Conservation (phyloP, 1,140 invertebrate species). For the Conopomorpha cramerella region DNA sequence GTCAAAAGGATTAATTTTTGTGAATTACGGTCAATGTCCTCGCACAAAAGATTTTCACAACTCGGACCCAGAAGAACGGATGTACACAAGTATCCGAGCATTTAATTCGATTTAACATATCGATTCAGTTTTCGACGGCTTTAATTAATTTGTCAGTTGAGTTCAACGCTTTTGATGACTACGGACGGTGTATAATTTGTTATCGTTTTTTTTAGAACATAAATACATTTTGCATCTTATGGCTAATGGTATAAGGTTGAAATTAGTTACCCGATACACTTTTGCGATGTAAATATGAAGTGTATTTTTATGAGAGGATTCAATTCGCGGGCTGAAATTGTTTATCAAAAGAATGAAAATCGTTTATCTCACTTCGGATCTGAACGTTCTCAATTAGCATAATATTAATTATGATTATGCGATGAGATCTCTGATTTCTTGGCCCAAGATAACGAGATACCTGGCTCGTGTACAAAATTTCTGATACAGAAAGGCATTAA, state of each 20-base stretch:
- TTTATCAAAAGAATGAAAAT: slow-evolving; percentile 12
- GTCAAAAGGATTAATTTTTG: background rate
- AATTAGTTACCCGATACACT: slow-evolving; percentile 1
- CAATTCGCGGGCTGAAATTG: slow-evolving; percentile 13
- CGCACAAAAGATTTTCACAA: slow-evolving; percentile 9
- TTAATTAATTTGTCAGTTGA: slow-evolving; percentile 26
- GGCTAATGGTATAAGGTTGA: slow-evolving; percentile 4
- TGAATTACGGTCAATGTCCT: slow-evolving; percentile 6
- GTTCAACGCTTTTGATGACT: slow-evolving; percentile 4
- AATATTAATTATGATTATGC: slow-evolving; percentile 19
- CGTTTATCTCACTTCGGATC: slow-evolving; percentile 17
- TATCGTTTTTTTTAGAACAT: background rate
- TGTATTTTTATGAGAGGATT: slow-evolving; percentile 18
- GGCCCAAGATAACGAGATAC: no score
- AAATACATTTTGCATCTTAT: slow-evolving; percentile 5
- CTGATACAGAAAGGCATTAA: no score
- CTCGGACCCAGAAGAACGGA: slow-evolving; percentile 9
- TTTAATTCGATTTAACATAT: slow-evolving; percentile 21
- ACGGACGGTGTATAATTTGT: background rate
- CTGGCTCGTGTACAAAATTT: no score
- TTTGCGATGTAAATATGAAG: slow-evolving; percentile 10
- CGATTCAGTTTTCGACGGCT: slow-evolving; percentile 22
- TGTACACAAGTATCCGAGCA: slow-evolving; percentile 14
- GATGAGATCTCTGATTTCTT: no score
- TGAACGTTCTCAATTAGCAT: slow-evolving; percentile 23